phyloP scores from a whole-genome alignment of 2,797 vertebrate genomes.

The Phyllotis vaccarum region DNA sequence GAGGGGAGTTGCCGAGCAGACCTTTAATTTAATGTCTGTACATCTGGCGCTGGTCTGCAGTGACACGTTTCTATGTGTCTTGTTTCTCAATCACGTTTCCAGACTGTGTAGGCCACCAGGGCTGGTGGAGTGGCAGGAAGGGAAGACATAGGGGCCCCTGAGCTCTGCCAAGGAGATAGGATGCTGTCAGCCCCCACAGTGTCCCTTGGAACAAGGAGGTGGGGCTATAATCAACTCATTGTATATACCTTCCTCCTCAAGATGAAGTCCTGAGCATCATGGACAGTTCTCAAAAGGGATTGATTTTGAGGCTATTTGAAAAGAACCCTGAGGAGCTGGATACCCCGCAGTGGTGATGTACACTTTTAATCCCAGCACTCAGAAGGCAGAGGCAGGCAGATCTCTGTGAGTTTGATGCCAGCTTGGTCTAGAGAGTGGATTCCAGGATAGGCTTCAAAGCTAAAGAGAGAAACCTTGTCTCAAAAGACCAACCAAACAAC shows the following conservation, averaged over 20 bases:
- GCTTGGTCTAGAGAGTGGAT: not conserved
- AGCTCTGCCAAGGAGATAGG: conserved; percentile 13
- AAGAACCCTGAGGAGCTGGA: not conserved
- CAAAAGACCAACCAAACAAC: not conserved
- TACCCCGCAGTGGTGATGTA: not conserved
- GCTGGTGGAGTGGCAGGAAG: conserved; percentile 46
- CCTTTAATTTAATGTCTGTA: conserved; percentile 53
- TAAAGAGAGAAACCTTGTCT: not conserved
- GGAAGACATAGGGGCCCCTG: not conserved
- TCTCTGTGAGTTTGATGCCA: not conserved
- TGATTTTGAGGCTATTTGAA: not conserved
- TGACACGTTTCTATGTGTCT: not conserved
- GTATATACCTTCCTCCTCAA: not conserved
- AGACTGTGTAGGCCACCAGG: conserved; percentile 7
- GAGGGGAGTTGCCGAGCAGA: not conserved
- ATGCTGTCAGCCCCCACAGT: conserved; percentile 23
- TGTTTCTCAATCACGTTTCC: conserved; percentile 22
- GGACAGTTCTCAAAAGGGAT: not conserved
- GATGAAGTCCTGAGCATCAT: not conserved
- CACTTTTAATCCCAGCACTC: not conserved
- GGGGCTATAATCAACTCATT: not conserved
- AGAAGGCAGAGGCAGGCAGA: not conserved
- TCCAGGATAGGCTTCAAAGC: not conserved
- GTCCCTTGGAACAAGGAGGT: conserved; percentile 58
- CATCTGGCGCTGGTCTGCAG: conserved; percentile 48